These are phyloP conservation scores for Beaufortia kweichowensis DNA, from an alignment of 2,113 vertebrate species.

Conservation along the genomic window DNA sequence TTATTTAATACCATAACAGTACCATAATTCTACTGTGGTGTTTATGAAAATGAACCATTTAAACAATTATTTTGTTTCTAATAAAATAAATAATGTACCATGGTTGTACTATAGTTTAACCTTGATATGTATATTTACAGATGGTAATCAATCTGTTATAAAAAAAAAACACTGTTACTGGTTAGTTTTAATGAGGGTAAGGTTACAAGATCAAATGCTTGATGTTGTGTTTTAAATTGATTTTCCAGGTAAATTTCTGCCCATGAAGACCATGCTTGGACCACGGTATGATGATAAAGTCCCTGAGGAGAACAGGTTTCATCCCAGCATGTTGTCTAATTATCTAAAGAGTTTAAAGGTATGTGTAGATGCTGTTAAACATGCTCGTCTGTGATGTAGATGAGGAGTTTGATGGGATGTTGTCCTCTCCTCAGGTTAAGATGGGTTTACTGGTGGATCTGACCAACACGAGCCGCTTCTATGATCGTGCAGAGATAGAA, in stretches of 20 bases:
- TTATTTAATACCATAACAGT: too few relatives aligned
- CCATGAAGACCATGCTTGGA: conserved; percentile 97
- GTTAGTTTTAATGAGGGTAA: too few relatives aligned
- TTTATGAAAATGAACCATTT: too few relatives aligned
- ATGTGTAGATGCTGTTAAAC: conserved; percentile 53
- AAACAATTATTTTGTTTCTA: too few relatives aligned
- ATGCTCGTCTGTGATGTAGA: background rate
- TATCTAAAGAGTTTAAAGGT: conserved; percentile 96
- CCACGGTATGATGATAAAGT: conserved; percentile 93
- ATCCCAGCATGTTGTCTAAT: conserved; percentile 94
- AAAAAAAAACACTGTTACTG: too few relatives aligned
- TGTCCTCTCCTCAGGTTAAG: conserved; percentile 82
- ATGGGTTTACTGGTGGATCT: conserved; percentile 95
- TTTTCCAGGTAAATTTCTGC: conserved; percentile 87
- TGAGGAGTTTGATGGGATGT: background rate
- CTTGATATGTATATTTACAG: too few relatives aligned
- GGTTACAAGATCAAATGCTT: too few relatives aligned
- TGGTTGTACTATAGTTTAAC: too few relatives aligned
- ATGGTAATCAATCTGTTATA: too few relatives aligned
- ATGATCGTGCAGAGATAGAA: conserved; percentile 92
- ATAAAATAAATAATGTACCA: too few relatives aligned
- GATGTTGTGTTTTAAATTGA: too few relatives aligned
- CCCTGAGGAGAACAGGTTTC: conserved; percentile 92
- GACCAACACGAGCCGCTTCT: conserved; percentile 95
- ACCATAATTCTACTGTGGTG: too few relatives aligned